These are phyloP conservation scores for Micromussa lordhowensis DNA, from an alignment of 92 coral and sea anemone species.

Conservation along the genomic window DNA sequence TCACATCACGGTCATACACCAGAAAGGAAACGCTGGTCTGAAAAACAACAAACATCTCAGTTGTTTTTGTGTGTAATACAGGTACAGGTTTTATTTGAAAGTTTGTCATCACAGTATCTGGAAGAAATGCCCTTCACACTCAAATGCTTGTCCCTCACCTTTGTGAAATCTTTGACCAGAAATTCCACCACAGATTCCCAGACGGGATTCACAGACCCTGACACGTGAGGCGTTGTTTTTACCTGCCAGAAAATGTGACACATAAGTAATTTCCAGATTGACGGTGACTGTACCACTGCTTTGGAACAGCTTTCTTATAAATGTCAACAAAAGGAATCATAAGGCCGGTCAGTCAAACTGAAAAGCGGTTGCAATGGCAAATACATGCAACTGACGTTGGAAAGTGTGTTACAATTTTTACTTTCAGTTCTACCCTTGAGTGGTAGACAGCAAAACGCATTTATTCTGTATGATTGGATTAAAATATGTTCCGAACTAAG, in stretches of 20 bases:
- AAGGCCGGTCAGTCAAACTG: not conserved
- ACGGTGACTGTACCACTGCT: not conserved
- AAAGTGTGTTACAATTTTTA: not conserved
- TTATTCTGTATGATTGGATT: not conserved
- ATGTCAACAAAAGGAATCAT: not conserved
- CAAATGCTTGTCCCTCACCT: conserved; percentile 49
- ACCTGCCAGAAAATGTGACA: conserved; percentile 40
- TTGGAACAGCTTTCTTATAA: not conserved
- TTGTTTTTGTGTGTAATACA: too few relatives aligned
- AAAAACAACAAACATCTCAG: not conserved
- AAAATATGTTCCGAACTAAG: not conserved
- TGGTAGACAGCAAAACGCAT: not conserved
- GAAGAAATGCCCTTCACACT: too few relatives aligned
- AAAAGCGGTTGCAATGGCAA: not conserved
- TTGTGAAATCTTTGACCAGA: conserved; percentile 79
- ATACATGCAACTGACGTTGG: not conserved
- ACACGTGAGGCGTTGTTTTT: conserved; percentile 80
- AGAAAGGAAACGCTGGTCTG: conserved; percentile 86
- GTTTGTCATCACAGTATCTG: not conserved
- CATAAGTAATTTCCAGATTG: not conserved
- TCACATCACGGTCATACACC: conserved; percentile 91
- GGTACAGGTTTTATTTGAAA: not conserved
- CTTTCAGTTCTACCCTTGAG: not conserved
- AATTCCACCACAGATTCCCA: conserved; percentile 91
- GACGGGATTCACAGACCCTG: conserved; percentile 87